Evolutionary conservation across 1,140 invertebrate species (phyloP), one percentile per base, ranked within the genome.

Genomic region (Popillia japonica): DNA sequence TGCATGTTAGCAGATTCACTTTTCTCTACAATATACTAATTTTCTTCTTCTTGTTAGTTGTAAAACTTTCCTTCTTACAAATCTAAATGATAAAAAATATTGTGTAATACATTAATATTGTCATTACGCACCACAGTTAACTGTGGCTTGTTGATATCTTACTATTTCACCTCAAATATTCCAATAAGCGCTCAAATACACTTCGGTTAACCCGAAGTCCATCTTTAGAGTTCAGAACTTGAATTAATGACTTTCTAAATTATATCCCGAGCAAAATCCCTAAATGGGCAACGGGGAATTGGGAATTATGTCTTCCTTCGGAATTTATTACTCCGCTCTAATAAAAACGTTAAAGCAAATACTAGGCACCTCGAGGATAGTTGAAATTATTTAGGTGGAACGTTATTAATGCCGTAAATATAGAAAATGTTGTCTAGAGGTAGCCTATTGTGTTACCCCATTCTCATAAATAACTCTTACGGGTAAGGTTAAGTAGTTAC

Each of bases 281-380:
- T 14, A n/a, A 55, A 55, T 7, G 6, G 11, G 11, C 48, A 17
- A 55, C n/a, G 17, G 48, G 48, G 48, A 55, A 55, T 55, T 17
- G 14, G 48, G 14, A 55, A 55, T 55, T 55, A 17, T 55, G 17
- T 55, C 17, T 55, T 55, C 48, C n/a, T 17, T 3, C 6, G 48
- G 17, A 55, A 55, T 55, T 55, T 55, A 55, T 55, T 55, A 6
- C 48, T 17, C 6, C 48, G 6, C 48, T 55, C 14, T 55, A 55
- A 55, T 55, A 55, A 55, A 55, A 55, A 55, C 48, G 48, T 55
- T 55, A 55, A 55, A 55, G 14, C 48, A 55, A 55, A 55, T 17
- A 55, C 17, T 55, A 55, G 17, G 48, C 48, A 55, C 48, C 48
- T 55, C 7, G 48, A 55, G 48, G 48, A 55, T 55, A 55, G 48